Conservation (phyloP, 2,797 vertebrate genomes). For the Tinamus major region DNA sequence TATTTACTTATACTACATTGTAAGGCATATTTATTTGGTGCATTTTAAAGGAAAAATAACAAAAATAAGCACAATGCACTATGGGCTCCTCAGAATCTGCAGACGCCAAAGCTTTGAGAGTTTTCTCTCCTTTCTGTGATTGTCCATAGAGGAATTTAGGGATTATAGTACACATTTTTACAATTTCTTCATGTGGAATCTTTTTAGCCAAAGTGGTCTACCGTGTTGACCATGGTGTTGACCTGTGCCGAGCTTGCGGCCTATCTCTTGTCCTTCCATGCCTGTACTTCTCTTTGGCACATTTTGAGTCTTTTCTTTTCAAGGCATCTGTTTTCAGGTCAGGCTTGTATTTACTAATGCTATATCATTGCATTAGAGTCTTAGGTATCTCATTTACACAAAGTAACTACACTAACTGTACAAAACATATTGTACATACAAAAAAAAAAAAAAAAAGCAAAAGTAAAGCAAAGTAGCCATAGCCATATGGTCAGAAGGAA, state of each 20-base stretch:
- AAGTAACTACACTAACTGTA: neutral
- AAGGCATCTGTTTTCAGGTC: neutral
- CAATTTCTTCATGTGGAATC: neutral
- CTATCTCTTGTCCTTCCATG: neutral
- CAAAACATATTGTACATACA: neutral
- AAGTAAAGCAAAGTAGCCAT: neutral
- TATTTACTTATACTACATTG: neutral
- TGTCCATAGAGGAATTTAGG: neutral
- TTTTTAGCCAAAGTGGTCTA: neutral
- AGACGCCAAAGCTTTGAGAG: neutral
- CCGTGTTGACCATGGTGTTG: too few relatives aligned
- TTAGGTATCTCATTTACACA: neutral
- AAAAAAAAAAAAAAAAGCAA: neutral
- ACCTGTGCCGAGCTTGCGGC: neutral
- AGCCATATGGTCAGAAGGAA: neutral
- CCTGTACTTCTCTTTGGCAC: neutral
- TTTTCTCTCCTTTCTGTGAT: neutral
- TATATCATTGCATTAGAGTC: neutral
- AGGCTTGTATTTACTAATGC: neutral
- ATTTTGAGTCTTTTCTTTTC: neutral
- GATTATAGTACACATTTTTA: rapidly evolving
- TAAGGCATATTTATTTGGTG: neutral
- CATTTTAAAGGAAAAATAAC: neutral
- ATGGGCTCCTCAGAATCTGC: neutral
- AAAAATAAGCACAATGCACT: neutral